phyloP scores from a whole-genome alignment of 2,797 vertebrate species.

The Rhadinocentrus ornatus region DNA sequence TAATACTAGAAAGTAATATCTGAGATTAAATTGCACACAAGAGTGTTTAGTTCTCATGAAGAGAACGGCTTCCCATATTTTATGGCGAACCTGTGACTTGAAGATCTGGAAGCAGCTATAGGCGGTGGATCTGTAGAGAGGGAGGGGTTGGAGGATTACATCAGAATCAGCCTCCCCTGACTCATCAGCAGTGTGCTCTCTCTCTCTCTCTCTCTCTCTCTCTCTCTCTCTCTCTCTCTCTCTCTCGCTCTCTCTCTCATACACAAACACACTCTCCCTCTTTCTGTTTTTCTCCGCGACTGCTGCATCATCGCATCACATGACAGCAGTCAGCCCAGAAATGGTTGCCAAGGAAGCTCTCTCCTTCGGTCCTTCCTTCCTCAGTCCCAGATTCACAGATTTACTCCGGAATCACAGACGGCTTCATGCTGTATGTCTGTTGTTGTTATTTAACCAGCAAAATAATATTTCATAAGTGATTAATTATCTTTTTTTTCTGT shows the following conservation, averaged over 20 bases:
- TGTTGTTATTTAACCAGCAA: neutral
- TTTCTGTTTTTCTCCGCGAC: conserved; percentile 19
- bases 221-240: neutral
- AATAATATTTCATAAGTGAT: neutral
- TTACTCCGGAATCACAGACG: neutral
- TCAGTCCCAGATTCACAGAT: conserved; percentile 14
- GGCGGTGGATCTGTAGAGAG: conserved; percentile 18
- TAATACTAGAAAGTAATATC: neutral
- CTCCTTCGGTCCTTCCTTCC: too few species aligned
- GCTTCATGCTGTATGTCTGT: neutral
- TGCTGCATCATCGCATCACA: conserved; percentile 58
- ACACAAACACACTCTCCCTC: neutral
- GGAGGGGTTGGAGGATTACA: conserved; percentile 60
- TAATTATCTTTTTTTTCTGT: conserved; percentile 13
- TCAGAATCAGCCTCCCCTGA: conserved; percentile 73
- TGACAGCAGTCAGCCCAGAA: conserved; percentile 43
- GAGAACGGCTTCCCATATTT: neutral
- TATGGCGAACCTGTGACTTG: conserved; percentile 6
- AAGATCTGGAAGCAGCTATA: conserved; percentile 32
- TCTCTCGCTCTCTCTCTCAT: neutral
- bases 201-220: conserved; percentile 6
- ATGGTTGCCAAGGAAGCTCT: conserved; percentile 52
- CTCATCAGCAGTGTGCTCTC: conserved; percentile 52
- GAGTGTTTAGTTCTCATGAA: neutral
- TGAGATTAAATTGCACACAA: neutral